Base-by-base conservation (phyloP, 1,140 invertebrate species). In the Ephestia elutella region DNA sequence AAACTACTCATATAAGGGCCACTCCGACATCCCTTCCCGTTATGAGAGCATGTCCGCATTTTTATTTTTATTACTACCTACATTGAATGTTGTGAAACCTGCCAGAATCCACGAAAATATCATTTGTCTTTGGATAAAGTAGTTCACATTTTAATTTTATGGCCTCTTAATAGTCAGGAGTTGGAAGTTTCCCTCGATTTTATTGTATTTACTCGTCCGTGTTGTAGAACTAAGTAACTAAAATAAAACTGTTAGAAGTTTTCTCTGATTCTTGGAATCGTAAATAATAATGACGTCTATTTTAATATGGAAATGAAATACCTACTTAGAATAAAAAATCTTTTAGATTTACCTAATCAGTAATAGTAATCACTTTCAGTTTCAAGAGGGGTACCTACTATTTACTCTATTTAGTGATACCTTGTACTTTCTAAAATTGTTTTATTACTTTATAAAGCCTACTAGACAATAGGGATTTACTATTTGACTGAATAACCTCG, bases 1-100 rank as follows among this genome's bases (percentile, higher is more conserved):
- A 64, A 57, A 75, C 80, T 79, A 70, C 80, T 70, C 67, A 71
- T 63, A 71, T 71, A 70, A 68, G 68, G 71, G 62, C 60, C 70
- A 66, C 63, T 68, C 56, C 20, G 17, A 44, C 56, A 49, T 57
- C 56, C 48, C 56, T 57, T 30, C 17, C 13, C 20, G 21, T 57
- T 49, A 44, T 58, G 21, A 49, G 11, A 19, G 25, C 10, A 49
- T 35, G 21, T 13, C 19, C 35, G n/a, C 35, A 30, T 49, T 55
- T 54, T 49, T 59, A 59, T 60, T 60, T 60, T 60, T 60, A 59
- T 54, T 48, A 49, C 35, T 25, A 35, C 53, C 48, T 35, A 44
- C 50, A 48, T 50, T 60, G 54, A 60, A 38, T 49, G 58, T 60
- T 60, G 51, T 60, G 58, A 60, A 60, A 60, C 53, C 35, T 60